phyloP scores from a whole-genome alignment of 2,113 vertebrate genomes.

The Fregetta grallaria region DNA sequence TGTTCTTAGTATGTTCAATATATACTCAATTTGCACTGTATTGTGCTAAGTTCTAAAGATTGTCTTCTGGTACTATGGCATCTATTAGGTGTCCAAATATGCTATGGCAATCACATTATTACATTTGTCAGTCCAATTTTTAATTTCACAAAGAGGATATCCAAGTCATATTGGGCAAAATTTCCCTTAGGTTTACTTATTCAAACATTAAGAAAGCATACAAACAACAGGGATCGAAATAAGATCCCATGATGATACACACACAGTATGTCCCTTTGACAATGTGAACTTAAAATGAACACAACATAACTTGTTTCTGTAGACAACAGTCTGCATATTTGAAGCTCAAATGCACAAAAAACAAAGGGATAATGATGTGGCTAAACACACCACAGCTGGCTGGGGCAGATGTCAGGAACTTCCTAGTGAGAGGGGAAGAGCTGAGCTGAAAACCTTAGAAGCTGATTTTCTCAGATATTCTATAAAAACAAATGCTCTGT shows the following conservation, averaged over 20 bases:
- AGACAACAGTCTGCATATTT: neutral
- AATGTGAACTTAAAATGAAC: neutral
- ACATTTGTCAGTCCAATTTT: neutral
- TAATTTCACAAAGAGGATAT: neutral
- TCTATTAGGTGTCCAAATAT: neutral
- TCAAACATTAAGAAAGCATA: neutral
- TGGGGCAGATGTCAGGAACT: neutral
- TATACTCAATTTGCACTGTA: neutral
- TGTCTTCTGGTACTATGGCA: neutral
- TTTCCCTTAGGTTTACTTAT: neutral
- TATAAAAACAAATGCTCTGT: neutral
- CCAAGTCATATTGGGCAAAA: neutral
- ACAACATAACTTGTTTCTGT: neutral
- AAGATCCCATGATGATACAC: neutral
- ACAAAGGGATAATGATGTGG: neutral
- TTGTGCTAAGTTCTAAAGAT: neutral
- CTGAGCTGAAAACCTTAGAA: neutral
- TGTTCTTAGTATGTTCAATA: neutral
- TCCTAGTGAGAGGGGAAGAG: neutral
- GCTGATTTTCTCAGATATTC: conserved; percentile 20
- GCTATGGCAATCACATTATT: neutral
- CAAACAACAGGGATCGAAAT: neutral
- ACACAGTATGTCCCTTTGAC: neutral
- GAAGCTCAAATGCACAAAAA: neutral
- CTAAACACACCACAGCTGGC: neutral